Percentiles rank a stretch among this genome's conserved stretches.
Evolutionary conservation across 2,797 vertebrate species (phyloP).

Genomic region (Cyclopterus lumpus): DNA sequence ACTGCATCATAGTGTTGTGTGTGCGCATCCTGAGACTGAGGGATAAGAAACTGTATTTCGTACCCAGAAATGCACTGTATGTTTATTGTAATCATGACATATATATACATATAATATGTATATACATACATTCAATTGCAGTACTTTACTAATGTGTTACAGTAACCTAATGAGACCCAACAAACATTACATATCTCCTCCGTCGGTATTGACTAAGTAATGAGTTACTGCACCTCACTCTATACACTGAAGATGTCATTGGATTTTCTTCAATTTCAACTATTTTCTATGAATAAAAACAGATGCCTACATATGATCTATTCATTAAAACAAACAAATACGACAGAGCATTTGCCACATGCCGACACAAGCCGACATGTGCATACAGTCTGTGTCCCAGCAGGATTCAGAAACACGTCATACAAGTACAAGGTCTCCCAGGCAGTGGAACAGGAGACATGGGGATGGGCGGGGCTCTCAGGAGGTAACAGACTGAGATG

Average conservation of each 20-base stretch:
- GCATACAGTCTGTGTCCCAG: not conserved
- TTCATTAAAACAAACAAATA: not conserved
- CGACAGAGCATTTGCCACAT: not conserved
- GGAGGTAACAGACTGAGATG: conserved; percentile 7
- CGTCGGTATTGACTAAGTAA: not conserved
- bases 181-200: not conserved
- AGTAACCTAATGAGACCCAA: not conserved
- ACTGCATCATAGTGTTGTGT: not conserved
- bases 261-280: no score
- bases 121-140: no score
- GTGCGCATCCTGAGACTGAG: no score
- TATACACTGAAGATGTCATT: no score
- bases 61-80: not conserved
- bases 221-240: not conserved
- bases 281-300: not conserved
- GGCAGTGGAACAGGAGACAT: not conserved
- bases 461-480: not conserved
- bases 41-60: no score
- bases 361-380: not conserved
- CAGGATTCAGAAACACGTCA: not conserved
- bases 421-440: not conserved
- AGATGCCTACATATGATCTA: not conserved
- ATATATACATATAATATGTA: no score
- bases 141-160: not conserved
- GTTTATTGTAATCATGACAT: not conserved